Conservation (phyloP, 2,888 invertebrate species). For the Stictocephala bisonia region DNA sequence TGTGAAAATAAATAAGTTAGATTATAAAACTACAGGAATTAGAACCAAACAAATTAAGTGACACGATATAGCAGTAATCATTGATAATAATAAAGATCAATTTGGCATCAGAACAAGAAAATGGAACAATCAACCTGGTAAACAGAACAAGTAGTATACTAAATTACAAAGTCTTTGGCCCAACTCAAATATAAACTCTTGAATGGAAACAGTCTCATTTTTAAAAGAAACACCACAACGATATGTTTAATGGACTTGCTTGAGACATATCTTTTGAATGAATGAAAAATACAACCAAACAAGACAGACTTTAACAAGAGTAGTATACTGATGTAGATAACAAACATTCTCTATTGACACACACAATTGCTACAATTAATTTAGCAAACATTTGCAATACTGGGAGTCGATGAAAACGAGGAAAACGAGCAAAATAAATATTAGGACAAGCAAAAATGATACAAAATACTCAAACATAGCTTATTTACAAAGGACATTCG, state of each 20-base stretch:
- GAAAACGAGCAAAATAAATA: constrained; percentile 31
- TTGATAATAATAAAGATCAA: constrained; percentile 1
- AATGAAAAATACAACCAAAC: too few species aligned
- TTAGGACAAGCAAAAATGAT: constrained; percentile 21
- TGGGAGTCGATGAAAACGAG: not conserved
- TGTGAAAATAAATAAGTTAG: constrained; percentile 1
- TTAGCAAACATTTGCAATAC: constrained; percentile 14
- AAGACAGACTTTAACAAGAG: constrained; percentile 12
- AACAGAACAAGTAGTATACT: constrained; percentile 1
- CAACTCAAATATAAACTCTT: constrained; percentile 6
- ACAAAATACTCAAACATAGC: constrained; percentile 25
- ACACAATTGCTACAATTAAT: constrained; percentile 18
- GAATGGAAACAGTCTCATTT: constrained; percentile 9
- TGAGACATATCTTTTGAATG: constrained; percentile 1
- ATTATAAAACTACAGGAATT: constrained; percentile 5
- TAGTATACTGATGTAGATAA: constrained; percentile 37
- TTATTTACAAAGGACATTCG: too few species aligned
- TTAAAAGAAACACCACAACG: constrained; percentile 5
- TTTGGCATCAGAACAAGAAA: constrained; percentile 27
- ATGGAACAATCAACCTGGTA: constrained; percentile 29
- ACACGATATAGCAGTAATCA: not conserved
- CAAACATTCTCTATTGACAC: constrained; percentile 5
- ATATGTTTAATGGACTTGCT: not conserved
- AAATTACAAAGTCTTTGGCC: constrained; percentile 30
- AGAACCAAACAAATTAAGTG: not conserved